Evolutionary conservation across 2,113 vertebrate species (phyloP).

Genomic region (Nothobranchius furzeri): DNA sequence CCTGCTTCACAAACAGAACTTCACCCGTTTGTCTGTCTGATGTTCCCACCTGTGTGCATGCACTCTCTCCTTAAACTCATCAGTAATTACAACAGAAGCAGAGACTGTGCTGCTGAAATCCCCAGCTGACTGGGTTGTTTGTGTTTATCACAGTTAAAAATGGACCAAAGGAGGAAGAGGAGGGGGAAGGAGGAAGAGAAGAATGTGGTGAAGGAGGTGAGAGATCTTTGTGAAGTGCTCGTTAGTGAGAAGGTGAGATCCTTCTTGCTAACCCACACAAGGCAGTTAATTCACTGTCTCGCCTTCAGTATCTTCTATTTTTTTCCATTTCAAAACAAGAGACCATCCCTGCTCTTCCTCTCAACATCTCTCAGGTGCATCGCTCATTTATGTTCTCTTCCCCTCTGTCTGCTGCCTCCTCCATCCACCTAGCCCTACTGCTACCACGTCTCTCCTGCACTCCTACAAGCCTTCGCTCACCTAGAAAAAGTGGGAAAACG

Average conservation of each 20-base stretch:
- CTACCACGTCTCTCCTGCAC: background rate
- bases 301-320: background rate
- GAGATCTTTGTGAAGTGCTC: constrained; percentile 41
- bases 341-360: background rate
- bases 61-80: constrained; percentile 2
- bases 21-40: constrained; percentile 5
- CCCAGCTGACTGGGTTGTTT: background rate
- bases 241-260: constrained; percentile 34
- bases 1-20: constrained; percentile 29
- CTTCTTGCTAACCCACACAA: background rate
- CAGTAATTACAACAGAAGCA: constrained; percentile 20
- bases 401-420: constrained; percentile 9
- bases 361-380: background rate
- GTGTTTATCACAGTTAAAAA: background rate
- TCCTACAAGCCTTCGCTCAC: background rate
- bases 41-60: background rate
- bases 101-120: background rate
- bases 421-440: background rate
- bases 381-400: constrained; percentile 3
- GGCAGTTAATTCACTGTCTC: constrained; percentile 8
- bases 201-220: constrained; percentile 4
- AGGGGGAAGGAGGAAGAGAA: background rate
- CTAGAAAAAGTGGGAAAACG: background rate
- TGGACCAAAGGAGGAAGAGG: background rate
- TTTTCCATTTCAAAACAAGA: constrained; percentile 8